Percentiles rank a stretch among this genome's conserved stretches.
Evolutionary conservation across 2,113 vertebrate genomes (phyloP).

Genomic region (Plotosus lineatus): DNA sequence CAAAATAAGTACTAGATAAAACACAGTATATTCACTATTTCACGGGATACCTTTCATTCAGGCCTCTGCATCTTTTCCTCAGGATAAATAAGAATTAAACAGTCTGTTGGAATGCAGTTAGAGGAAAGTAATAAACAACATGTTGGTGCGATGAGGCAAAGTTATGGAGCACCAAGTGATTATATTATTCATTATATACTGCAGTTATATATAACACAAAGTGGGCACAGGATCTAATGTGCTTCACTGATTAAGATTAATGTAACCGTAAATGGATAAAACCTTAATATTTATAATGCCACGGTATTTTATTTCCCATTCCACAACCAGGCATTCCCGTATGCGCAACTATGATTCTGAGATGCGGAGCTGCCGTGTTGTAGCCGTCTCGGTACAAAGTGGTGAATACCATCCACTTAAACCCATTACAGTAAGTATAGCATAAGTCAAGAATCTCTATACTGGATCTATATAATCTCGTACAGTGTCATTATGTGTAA

Average conservation of each 20-base stretch:
- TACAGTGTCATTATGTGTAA: too few relatives aligned
- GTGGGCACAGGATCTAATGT: background rate
- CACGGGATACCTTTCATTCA: too few relatives aligned
- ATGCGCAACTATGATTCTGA: conserved; percentile 82
- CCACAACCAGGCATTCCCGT: conserved; percentile 79
- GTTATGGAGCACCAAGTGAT: background rate
- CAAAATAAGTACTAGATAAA: too few relatives aligned
- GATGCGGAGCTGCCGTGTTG: conserved; percentile 62
- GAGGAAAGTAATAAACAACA: background rate
- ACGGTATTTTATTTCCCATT: background rate
- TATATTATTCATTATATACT: background rate
- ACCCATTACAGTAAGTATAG: conserved; percentile 84
- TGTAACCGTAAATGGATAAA: background rate
- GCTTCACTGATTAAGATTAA: background rate
- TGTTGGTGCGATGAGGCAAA: background rate
- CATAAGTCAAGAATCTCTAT: too few relatives aligned
- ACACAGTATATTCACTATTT: too few relatives aligned
- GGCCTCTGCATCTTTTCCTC: too few relatives aligned
- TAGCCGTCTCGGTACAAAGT: conserved; percentile 73
- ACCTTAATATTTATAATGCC: background rate
- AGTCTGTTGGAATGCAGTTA: background rate
- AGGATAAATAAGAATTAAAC: background rate
- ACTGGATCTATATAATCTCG: too few relatives aligned
- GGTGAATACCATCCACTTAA: conserved; percentile 94
- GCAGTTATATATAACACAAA: background rate